These are phyloP conservation scores for Tinamus major DNA, from an alignment of 2,797 vertebrate genomes.

Conservation along the genomic window DNA sequence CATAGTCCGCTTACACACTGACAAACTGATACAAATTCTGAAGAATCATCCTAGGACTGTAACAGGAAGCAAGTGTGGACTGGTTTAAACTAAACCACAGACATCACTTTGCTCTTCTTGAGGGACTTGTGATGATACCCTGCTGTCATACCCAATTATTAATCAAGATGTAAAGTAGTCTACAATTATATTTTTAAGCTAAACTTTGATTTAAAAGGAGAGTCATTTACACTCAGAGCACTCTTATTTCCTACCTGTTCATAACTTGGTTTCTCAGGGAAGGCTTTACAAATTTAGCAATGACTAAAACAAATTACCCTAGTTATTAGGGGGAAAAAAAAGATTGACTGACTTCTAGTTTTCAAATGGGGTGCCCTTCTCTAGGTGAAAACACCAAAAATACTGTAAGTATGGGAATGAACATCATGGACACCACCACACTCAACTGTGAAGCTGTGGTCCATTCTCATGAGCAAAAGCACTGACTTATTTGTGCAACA, in stretches of 20 bases:
- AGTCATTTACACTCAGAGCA: background rate
- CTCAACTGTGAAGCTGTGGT: accelerated
- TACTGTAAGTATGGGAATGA: background rate
- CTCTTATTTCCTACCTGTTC: background rate
- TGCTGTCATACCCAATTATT: background rate
- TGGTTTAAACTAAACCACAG: background rate
- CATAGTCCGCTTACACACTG: background rate
- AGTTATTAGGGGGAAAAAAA: background rate
- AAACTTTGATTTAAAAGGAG: background rate
- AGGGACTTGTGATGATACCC: background rate
- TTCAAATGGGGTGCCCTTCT: background rate
- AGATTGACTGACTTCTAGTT: background rate
- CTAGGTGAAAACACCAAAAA: background rate
- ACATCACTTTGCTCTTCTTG: background rate
- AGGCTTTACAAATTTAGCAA: conserved; percentile 15
- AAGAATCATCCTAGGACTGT: background rate
- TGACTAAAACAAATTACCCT: background rate
- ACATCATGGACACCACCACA: background rate
- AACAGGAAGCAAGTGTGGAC: background rate
- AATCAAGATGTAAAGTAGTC: background rate
- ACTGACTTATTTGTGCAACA: background rate
- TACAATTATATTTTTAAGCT: background rate
- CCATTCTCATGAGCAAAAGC: background rate
- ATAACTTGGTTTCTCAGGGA: background rate
- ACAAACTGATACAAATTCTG: background rate